Evolutionary conservation across 2,113 vertebrate species (phyloP).

Genomic region (Myotis yumanensis): DNA sequence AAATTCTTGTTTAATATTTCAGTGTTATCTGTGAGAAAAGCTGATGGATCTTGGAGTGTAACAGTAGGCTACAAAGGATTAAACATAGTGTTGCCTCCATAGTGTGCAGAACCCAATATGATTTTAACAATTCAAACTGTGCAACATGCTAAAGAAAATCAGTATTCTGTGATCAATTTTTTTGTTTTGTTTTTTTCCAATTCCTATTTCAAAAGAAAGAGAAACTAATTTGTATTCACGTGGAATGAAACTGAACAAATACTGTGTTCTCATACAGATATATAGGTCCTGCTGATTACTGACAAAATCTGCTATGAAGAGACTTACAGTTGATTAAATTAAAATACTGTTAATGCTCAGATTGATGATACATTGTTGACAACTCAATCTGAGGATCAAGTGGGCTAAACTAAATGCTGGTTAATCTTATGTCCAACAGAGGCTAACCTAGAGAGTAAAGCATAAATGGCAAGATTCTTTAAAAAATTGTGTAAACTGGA

Average conservation of each 20-base stretch:
- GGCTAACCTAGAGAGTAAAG: background rate
- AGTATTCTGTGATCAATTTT: background rate
- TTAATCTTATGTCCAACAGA: background rate
- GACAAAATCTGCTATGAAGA: background rate
- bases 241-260: background rate
- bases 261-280: background rate
- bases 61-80: background rate
- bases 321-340: background rate
- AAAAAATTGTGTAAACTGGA: background rate
- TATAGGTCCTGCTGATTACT: background rate
- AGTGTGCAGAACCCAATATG: background rate
- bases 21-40: background rate
- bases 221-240: background rate
- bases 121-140: background rate
- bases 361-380: background rate
- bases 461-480: background rate
- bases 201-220: background rate
- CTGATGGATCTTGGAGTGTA: background rate
- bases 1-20: background rate
- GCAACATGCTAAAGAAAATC: background rate
- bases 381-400: background rate
- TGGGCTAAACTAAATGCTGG: background rate
- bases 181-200: background rate
- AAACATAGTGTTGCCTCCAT: background rate
- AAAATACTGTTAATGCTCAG: background rate